phyloP scores from a whole-genome alignment of 2,888 invertebrate genomes.

The Augiades crinisus region DNA sequence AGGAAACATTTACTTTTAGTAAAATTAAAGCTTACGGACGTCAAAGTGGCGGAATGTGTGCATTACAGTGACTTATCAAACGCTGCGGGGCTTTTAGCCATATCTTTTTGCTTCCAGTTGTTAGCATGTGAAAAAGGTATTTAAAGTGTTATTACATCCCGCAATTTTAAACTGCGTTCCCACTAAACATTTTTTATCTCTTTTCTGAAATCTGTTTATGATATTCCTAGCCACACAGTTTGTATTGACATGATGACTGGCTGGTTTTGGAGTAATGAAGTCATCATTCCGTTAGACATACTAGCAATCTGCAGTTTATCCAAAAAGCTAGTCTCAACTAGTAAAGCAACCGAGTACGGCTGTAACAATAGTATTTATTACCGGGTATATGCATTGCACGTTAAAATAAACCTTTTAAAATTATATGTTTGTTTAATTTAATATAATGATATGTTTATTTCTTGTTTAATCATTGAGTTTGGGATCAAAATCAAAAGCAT shows the following conservation, averaged over 20 bases:
- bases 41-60: constrained; percentile 20
- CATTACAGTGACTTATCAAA: constrained; percentile 27
- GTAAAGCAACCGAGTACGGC: no score
- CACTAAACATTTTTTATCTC: constrained; percentile 9
- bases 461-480: no score
- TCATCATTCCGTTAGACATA: background rate
- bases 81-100: constrained; percentile 21
- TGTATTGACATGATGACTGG: background rate
- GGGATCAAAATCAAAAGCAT: no score
- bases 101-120: constrained; percentile 25
- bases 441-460: no score
- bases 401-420: no score
- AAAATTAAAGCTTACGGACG: constrained; percentile 25
- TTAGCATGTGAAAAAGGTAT: constrained; percentile 24
- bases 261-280: background rate
- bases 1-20: constrained; percentile 32
- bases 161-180: constrained; percentile 16
- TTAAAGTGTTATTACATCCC: constrained; percentile 19
- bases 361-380: no score
- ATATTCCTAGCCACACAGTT: background rate
- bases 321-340: no score
- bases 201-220: constrained; percentile 10
- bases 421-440: no score
- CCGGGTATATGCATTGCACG: no score
- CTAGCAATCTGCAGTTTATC: no score